These are phyloP conservation scores for Agelas oroides DNA, from an alignment of 37 sponge, comb jelly and placozoan genomes.

Conservation along the genomic window DNA sequence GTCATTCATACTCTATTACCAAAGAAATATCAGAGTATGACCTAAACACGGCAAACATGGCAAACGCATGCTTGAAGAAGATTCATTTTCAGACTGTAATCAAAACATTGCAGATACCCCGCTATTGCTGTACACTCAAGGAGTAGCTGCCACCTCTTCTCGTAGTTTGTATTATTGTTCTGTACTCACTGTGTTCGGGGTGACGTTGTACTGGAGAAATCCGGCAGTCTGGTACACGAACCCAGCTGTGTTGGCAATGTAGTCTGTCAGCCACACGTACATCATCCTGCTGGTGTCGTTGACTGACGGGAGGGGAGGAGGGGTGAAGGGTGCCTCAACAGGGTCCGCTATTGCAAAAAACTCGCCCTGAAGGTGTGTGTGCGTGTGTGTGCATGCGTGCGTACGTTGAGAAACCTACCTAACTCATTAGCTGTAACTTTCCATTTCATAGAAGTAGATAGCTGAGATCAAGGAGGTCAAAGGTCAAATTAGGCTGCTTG, in stretches of 20 bases:
- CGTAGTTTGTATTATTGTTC: too few relatives aligned
- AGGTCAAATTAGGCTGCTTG: too few relatives aligned
- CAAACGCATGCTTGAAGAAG: too few relatives aligned
- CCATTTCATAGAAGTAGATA: background rate
- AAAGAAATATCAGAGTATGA: too few relatives aligned
- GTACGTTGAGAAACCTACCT: background rate
- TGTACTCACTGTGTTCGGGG: constrained; percentile 63
- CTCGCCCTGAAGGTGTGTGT: constrained; percentile 69
- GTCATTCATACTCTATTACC: too few relatives aligned
- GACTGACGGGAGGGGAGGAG: constrained; percentile 73
- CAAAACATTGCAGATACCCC: too few relatives aligned
- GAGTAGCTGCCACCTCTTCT: too few relatives aligned
- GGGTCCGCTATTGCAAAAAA: constrained; percentile 72
- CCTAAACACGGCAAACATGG: too few relatives aligned
- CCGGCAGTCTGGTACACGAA: constrained; percentile 84
- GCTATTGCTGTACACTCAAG: too few relatives aligned
- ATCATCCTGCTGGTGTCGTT: constrained; percentile 66
- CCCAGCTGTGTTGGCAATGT: constrained; percentile 86
- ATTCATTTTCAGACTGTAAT: too few relatives aligned
- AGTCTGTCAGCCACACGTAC: constrained; percentile 89
- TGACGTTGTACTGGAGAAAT: constrained; percentile 49
- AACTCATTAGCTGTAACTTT: background rate
- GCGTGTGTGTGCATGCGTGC: constrained; percentile 13
- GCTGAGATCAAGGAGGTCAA: too few relatives aligned
- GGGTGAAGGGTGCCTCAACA: constrained; percentile 75